These are phyloP conservation scores for Pseudoips prasinana DNA, from an alignment of 2,888 invertebrate species.

Conservation along the genomic window DNA sequence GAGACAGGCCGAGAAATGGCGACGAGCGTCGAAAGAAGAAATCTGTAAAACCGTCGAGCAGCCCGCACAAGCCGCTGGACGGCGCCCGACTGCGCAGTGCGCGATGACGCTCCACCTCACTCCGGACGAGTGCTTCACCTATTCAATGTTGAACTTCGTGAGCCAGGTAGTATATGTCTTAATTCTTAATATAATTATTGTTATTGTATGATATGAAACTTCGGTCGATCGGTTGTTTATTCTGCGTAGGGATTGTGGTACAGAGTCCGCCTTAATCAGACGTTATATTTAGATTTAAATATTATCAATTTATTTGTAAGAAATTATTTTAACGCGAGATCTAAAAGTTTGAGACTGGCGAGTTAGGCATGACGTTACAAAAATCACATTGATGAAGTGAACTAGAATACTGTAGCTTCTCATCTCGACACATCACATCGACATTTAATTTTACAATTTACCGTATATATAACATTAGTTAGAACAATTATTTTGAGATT, in stretches of 20 bases:
- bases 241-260: conserved; percentile 21
- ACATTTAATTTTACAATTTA: conserved; percentile 31
- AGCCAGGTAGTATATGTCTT: too few relatives aligned
- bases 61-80: conserved; percentile 48
- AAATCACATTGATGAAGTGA: conserved; percentile 24
- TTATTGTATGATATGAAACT: too few relatives aligned
- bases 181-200: too few relatives aligned
- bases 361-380: conserved; percentile 29
- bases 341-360: conserved; percentile 30
- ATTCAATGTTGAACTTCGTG: too few relatives aligned
- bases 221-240: background rate
- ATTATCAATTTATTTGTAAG: conserved; percentile 16
- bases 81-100: conserved; percentile 76
- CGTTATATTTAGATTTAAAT: conserved; percentile 33
- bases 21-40: conserved; percentile 51
- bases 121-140: too few relatives aligned
- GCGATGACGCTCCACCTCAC: conserved; percentile 53
- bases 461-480: conserved; percentile 36
- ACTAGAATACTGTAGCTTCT: conserved; percentile 15
- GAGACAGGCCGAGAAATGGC: conserved; percentile 47
- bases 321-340: conserved; percentile 23
- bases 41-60: conserved; percentile 44
- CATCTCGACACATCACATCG: conserved; percentile 25
- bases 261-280: conserved; percentile 34
- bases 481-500: conserved; percentile 56